phyloP scores from a whole-genome alignment of 2,797 vertebrate genomes.

The Characodon lateralis region DNA sequence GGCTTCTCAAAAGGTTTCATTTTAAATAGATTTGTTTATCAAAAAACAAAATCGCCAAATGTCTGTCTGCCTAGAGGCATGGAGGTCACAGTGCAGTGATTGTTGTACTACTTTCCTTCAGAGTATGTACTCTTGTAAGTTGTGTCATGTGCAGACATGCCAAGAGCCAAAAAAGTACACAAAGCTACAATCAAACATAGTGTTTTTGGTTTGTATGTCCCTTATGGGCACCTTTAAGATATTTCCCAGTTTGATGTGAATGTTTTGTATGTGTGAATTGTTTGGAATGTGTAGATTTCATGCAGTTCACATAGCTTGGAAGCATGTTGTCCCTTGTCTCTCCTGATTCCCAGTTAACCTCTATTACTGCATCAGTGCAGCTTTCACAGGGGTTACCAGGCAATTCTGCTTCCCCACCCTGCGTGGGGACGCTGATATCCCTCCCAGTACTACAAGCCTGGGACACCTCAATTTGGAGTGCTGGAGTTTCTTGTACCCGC shows the following conservation, averaged over 20 bases:
- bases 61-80: slow-evolving; percentile 47
- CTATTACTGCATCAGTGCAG: slow-evolving; percentile 35
- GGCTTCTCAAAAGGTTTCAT: slow-evolving; percentile 40
- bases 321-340: slow-evolving; percentile 50
- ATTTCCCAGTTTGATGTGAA: slow-evolving; percentile 43
- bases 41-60: slow-evolving; percentile 23
- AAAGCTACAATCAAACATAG: slow-evolving; percentile 71
- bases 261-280: slow-evolving; percentile 60
- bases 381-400: slow-evolving; percentile 59
- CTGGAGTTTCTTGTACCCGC: slow-evolving; percentile 18
- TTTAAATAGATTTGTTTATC: slow-evolving; percentile 60
- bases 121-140: slow-evolving; percentile 15
- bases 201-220: slow-evolving; percentile 66
- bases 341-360: slow-evolving; percentile 46
- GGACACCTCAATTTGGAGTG: background rate
- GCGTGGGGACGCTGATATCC: slow-evolving; percentile 35
- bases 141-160: slow-evolving; percentile 48
- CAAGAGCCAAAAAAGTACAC: slow-evolving; percentile 4
- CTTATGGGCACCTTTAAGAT: slow-evolving; percentile 51
- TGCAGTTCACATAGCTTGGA: slow-evolving; percentile 76
- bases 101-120: slow-evolving; percentile 24
- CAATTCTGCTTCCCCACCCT: background rate
- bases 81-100: slow-evolving; percentile 42
- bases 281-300: slow-evolving; percentile 48
- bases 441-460: slow-evolving; percentile 47